Evolutionary conservation across 1,140 invertebrate genomes (phyloP).

Genomic region (Thalassaphorura encarpata): DNA sequence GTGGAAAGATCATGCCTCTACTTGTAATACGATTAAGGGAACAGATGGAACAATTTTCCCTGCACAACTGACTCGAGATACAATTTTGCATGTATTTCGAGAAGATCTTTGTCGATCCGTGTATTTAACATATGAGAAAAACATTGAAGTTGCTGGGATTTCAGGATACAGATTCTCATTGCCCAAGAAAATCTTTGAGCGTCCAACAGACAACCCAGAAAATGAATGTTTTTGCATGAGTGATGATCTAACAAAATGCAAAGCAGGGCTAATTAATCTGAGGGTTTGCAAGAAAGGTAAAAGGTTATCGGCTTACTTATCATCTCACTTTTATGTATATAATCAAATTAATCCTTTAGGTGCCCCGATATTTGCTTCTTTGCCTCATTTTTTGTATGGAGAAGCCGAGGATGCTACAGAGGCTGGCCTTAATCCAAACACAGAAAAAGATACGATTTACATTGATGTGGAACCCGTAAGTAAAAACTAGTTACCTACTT

Average conservation of each 20-base stretch:
- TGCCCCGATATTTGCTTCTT: slow-evolving; percentile 56
- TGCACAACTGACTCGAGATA: slow-evolving; percentile 47
- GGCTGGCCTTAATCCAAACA: slow-evolving; percentile 61
- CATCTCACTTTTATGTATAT: no score
- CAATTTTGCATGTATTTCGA: slow-evolving; percentile 15
- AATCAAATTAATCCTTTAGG: slow-evolving; percentile 38
- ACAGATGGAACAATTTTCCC: slow-evolving; percentile 67
- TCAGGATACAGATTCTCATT: slow-evolving; percentile 52
- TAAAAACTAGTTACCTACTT: slow-evolving; percentile 7
- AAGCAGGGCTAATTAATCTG: slow-evolving; percentile 59
- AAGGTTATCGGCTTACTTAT: background rate
- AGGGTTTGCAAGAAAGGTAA: slow-evolving; percentile 43
- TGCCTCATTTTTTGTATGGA: slow-evolving; percentile 63
- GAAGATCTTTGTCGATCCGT: slow-evolving; percentile 45
- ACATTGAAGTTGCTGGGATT: slow-evolving; percentile 53
- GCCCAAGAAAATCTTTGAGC: slow-evolving; percentile 48
- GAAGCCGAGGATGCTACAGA: slow-evolving; percentile 37
- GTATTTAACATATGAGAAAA: slow-evolving; percentile 48
- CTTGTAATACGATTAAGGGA: slow-evolving; percentile 57
- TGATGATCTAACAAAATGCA: slow-evolving; percentile 45
- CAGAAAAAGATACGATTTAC: slow-evolving; percentile 55
- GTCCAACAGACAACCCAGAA: slow-evolving; percentile 51
- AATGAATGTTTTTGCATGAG: slow-evolving; percentile 62
- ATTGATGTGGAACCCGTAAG: slow-evolving; percentile 68
- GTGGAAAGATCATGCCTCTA: slow-evolving; percentile 44